Evolutionary conservation across 2,888 invertebrate species (phyloP).

Genomic region (Galerucella calmariensis): DNA sequence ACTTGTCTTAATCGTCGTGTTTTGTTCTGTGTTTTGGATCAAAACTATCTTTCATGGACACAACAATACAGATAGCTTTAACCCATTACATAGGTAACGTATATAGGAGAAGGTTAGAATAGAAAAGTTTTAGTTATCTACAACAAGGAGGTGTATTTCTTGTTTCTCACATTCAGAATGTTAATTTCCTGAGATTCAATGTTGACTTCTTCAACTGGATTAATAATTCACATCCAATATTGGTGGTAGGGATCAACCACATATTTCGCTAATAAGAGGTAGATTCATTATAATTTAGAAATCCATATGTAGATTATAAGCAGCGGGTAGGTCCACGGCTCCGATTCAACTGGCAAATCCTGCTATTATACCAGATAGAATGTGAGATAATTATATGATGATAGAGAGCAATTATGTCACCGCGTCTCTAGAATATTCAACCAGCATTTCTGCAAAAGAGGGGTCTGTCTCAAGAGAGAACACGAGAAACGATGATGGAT

Average conservation of each 20-base stretch:
- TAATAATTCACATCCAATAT: no score
- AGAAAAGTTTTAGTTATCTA: no score
- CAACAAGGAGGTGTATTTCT: no score
- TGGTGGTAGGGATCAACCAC: conserved; percentile 54
- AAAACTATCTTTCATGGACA: no score
- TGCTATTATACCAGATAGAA: conserved; percentile 47
- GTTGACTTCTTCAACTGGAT: no score
- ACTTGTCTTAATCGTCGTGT: no score
- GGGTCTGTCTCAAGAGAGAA: conserved; percentile 19
- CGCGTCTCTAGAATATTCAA: conserved; percentile 37
- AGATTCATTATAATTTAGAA: conserved; percentile 56
- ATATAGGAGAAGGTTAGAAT: no score
- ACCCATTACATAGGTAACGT: no score
- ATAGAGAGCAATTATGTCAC: conserved; percentile 46
- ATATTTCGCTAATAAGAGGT: conserved; percentile 46
- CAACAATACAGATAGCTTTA: no score
- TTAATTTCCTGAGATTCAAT: no score
- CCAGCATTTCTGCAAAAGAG: conserved; percentile 21
- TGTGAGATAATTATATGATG: conserved; percentile 45
- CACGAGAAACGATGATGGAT: conserved; percentile 30
- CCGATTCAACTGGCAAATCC: conserved; percentile 53
- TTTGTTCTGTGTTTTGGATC: no score
- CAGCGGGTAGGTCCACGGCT: conserved; percentile 49
- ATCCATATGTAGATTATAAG: conserved; percentile 62
- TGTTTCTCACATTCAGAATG: no score